Base-by-base conservation (phyloP, 1,140 invertebrate species). In the Leptinotarsa lineolata region DNA sequence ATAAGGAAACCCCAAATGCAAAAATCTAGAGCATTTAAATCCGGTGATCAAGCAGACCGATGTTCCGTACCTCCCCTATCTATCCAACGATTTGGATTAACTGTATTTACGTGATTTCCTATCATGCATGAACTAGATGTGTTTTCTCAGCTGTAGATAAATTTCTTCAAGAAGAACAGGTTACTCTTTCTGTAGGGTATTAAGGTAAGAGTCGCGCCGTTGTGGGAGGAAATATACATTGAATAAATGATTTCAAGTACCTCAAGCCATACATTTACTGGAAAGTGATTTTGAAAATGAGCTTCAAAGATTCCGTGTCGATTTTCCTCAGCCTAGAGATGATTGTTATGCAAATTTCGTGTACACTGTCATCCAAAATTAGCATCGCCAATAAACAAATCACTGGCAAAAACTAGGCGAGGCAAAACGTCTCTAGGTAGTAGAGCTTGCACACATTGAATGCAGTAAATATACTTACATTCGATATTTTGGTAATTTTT, bases 281-380 rank as follows among this genome's bases (percentile, higher is more conserved):
- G 80, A 69, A 85, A 86, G 15, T 66, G 81, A 70, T 85, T 72
- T 75, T 86, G 84, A 46, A 80, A 79, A 70, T 76, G 39, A 45
- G 76, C 75, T 74, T 83, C 70, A 68, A 78, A 22, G 20, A 83
- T 80, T 63, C 78, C 79, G 77, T 83, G 76, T 58, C 81, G 82
- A 78, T 86, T 86, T 77, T 83, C 81, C 30, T 76, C 73, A 21
- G 81, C 4, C 81, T 83, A 86, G 44, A 77, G 68, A 68, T 86
- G 83, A 61, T 80, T 72, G 72, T 86, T 86, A 67, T 85, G 84
- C 16, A 82, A 73, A 76, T 86, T 85, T 45, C 83, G 77, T 68
- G 81, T 78, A 13, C 79, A 81, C 54, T 79, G 74, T 76, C 80
- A 75, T 66, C 78, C 75, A 80, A 82, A 84, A 70, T 66, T 80